Evolutionary conservation across 2,888 invertebrate genomes (phyloP).

Genomic region (Hydrotaea diabolus): DNA sequence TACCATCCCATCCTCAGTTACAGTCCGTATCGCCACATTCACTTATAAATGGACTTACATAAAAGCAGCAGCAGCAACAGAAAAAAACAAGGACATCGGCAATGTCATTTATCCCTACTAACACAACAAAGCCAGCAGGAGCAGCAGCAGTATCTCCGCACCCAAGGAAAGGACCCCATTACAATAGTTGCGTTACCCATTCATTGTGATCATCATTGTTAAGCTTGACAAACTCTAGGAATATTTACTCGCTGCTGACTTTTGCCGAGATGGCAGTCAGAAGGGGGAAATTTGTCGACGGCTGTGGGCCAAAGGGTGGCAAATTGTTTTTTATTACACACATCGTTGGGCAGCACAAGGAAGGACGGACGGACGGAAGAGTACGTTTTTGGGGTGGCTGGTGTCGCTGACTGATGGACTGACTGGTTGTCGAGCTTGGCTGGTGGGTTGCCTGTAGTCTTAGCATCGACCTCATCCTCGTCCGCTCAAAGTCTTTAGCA

Average conservation of each 20-base stretch:
- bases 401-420: background rate
- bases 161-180: constrained; percentile 47
- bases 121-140: background rate
- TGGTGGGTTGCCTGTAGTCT: background rate
- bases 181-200: constrained; percentile 49
- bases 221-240: constrained; percentile 23
- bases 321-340: constrained; percentile 78
- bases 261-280: constrained; percentile 2
- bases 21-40: no score
- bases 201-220: constrained; percentile 55
- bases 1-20: background rate
- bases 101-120: constrained; percentile 58
- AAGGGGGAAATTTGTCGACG: background rate
- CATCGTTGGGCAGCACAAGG: background rate
- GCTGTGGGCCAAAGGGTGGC: constrained; percentile 76
- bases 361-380: constrained; percentile 9
- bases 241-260: constrained; percentile 28
- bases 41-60: constrained; percentile 42
- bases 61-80: constrained; percentile 11
- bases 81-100: constrained; percentile 39
- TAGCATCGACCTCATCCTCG: background rate
- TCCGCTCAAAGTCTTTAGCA: background rate
- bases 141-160: background rate
- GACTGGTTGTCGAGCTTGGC: no score
- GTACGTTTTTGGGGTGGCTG: background rate